Evolutionary conservation across 2,888 invertebrate species (phyloP), one percentile per base, ranked within the genome.

Genomic region (Noctua janthe): DNA sequence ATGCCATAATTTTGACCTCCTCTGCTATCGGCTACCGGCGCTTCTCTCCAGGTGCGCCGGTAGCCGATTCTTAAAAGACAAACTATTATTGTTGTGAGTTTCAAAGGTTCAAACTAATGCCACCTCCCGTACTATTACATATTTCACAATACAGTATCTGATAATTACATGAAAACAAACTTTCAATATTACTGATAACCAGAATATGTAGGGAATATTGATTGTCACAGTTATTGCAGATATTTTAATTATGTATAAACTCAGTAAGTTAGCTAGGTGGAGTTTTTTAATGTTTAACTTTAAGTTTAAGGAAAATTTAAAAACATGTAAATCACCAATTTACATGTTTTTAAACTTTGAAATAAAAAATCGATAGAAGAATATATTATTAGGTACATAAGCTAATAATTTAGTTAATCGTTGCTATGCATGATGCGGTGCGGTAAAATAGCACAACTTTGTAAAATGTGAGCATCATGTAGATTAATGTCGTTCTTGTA

Each of bases 391-490:
- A 51, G 17, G 13, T 29, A 62, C 6, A 0, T 29, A 29, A 29
- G 7, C 8, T 35, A 23, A 20, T 66, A 17, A 39, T 66, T 66
- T 20, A 39, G 20, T 17, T 17, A 66, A 10, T 39, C 1, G 10
- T 23, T 66, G 39, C 20, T 66, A 20, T 64, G 64, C 17, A 17
- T 35, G 23, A 59, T 15, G n/a, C 29, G 6, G 2, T 64, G 64
- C 35, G 59, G 13, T n/a, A 64, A 17, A 35, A 47, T 13, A 47
- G 20, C 23, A 23, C 10, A 23, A 10, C 4, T 39, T 77, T 77
- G 51, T 77, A 43, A 66, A 77, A 77, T 77, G 51, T 74, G 74
- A 59, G 76, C 10, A 56, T 75, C 15, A 56, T 75, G 69, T 67
- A 20, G 69, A 43, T 67, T 39, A 13, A 74, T 17, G 51, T 47